phyloP scores from a whole-genome alignment of 1,140 invertebrate genomes.

The Pseudachorutes palmiensis region DNA sequence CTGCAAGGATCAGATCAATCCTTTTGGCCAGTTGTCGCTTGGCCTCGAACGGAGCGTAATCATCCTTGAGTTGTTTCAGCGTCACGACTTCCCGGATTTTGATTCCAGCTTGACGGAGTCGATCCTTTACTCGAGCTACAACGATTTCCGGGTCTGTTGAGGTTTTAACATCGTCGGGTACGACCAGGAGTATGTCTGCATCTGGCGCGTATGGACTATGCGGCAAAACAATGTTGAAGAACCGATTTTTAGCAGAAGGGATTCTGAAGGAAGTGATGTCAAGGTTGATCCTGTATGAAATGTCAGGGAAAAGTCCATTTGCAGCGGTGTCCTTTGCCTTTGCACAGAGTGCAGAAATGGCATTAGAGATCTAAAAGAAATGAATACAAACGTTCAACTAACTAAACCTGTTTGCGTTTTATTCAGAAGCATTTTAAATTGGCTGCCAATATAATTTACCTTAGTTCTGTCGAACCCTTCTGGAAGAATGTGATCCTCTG shows the following conservation, averaged over 20 bases:
- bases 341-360: background rate
- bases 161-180: constrained; percentile 22
- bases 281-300: constrained; percentile 16
- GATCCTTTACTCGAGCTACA: constrained; percentile 25
- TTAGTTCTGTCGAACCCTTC: background rate
- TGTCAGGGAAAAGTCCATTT: constrained; percentile 25
- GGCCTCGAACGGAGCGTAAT: constrained; percentile 33
- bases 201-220: constrained; percentile 17
- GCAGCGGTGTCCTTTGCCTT: background rate
- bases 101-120: constrained; percentile 9
- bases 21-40: constrained; percentile 30
- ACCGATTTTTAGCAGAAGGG: constrained; percentile 19
- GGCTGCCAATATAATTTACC: too few relatives aligned
- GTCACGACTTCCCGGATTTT: constrained; percentile 33
- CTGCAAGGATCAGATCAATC: constrained; percentile 27
- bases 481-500: background rate
- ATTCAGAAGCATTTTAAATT: too few relatives aligned
- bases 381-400: background rate
- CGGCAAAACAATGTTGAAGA: constrained; percentile 30
- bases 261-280: constrained; percentile 31
- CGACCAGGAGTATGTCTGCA: constrained; percentile 25
- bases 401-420: background rate
- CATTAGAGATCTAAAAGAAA: background rate
- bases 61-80: constrained; percentile 30
- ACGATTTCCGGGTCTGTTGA: constrained; percentile 25